Base-by-base conservation (phyloP, 2,888 invertebrate genomes). In the Apamea sordens region DNA sequence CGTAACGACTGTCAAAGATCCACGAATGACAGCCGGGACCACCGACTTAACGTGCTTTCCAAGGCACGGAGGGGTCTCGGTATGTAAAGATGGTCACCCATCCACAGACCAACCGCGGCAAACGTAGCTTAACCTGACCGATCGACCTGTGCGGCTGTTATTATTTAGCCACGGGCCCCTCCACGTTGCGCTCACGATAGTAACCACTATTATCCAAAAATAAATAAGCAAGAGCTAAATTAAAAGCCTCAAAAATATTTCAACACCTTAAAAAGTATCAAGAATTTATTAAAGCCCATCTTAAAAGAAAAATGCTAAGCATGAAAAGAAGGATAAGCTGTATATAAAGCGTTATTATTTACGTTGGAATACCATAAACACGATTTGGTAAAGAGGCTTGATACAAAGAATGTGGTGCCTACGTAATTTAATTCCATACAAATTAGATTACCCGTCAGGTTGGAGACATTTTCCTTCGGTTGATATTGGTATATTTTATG, bases 371-470 rank as follows among this genome's bases (percentile, higher is more conserved):
- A 65, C 59, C 68, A 64, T 69, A 59, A 86, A 83, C 50, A 65
- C 65, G 36, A 44, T 76, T 73, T 53, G n/a, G 36, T 67, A 28
- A 53, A 72, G 69, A 56, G 47, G 1, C 68, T 63, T 72, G 36
- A 56, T 76, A 53, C 53, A 65, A 76, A 56, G 64, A 47, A 72
- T 44, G 32, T 74, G 50, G 73, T n/a, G n/a, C 61, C n/a, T 32
- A 67, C 50, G 72, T 74, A 84, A 89, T 85, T 80, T 76, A 73
- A 85, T 81, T 86, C 61, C 65, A 21, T 28, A 36, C 72, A 82
- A 85, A 89, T 78, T 78, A 80, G 78, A 86, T 83, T 87, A 80
- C 28, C 28, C 21, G 64, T 18, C 64, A 80, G 85, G 61, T 77
- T 87, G 67, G 68, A 78, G 77, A 65, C 71, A 59, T 79, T 85